Conservation (phyloP, 2,113 vertebrate species). For the Buteo buteo region DNA sequence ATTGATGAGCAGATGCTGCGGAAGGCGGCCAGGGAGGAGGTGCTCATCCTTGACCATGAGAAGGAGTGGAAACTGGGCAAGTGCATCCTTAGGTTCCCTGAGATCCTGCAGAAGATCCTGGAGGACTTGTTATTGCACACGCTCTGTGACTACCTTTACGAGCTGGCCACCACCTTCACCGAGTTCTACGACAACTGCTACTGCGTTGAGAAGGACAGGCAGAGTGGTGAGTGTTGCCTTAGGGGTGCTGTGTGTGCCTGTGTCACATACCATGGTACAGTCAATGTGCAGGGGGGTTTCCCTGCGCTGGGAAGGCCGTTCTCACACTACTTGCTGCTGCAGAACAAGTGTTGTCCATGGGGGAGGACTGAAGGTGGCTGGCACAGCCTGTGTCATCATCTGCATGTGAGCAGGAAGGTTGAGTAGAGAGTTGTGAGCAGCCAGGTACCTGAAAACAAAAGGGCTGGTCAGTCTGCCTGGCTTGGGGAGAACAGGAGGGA, state of each 20-base stretch:
- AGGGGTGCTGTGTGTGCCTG: rapidly evolving
- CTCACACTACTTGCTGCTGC: neutral
- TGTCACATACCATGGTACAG: neutral
- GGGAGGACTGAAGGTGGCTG: neutral
- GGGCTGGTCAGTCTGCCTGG: neutral
- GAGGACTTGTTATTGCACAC: conserved; percentile 93
- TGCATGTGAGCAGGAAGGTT: neutral
- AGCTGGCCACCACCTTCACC: conserved; percentile 95
- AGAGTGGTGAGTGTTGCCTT: conserved; percentile 80
- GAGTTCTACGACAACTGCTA: conserved; percentile 99
- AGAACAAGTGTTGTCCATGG: neutral
- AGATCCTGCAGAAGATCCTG: conserved; percentile 92
- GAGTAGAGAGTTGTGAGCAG: neutral
- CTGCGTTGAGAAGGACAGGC: conserved; percentile 95
- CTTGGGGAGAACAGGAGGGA: neutral
- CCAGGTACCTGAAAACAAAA: neutral
- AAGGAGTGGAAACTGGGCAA: conserved; percentile 97
- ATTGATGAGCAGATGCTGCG: conserved; percentile 80
- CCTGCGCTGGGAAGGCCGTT: neutral
- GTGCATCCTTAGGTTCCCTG: conserved; percentile 91
- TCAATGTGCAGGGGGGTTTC: neutral
- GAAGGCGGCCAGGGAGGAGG: conserved; percentile 80
- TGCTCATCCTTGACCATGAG: conserved; percentile 88
- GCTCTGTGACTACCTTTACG: conserved; percentile 94
- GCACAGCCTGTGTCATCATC: neutral